Evolutionary conservation across 2,888 invertebrate genomes (phyloP), one percentile per base, ranked within the genome.

Genomic region (Lissocephala sabroskyi): DNA sequence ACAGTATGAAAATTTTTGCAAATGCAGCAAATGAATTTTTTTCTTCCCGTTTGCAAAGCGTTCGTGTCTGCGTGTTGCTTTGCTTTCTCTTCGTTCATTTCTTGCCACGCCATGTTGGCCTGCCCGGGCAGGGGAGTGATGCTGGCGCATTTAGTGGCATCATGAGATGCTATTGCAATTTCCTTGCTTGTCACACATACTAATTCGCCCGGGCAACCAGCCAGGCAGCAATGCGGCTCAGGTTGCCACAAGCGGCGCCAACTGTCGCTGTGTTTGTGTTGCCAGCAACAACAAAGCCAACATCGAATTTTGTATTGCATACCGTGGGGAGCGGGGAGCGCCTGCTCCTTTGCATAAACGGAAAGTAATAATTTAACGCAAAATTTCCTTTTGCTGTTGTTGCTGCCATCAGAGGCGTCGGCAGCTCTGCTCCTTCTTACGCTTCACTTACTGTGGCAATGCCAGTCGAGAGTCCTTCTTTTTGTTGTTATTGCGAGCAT

Each of bases 351-450:
- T 65, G 65, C 65, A 70, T 80, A 75, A 77, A 68, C 79, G 81
- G 76, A 80, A 81, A 79, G 80, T 80, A 80, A 79, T 79, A 82
- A 81, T 80, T 80, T 80, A 80, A 80, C 75, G 80, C 66, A 77
- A 77, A 79, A 77, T 75, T 66, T 79, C 68, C 62, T 79, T 74
- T 63, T 76, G 70, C 77, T 78, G 79, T 76, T 45, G 52, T 26
- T 53, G 53, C 32, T 50, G 50, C 32, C 53, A 47, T 17, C 46
- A 54, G 26, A 52, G 49, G 14, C 35, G 45, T 16, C 47, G 41
- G 2, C 32, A 43, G 45, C 68, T 41, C 55, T 56, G 53, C 73
- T 60, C 53, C 61, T 71, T 58, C 78, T 68, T 70, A 77, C 78
- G 71, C 75, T 77, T 70, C 75, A 70, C 75, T 77, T 75, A 75